Evolutionary conservation across 1,140 invertebrate species (phyloP).

Genomic region (Habropoda laboriosa): DNA sequence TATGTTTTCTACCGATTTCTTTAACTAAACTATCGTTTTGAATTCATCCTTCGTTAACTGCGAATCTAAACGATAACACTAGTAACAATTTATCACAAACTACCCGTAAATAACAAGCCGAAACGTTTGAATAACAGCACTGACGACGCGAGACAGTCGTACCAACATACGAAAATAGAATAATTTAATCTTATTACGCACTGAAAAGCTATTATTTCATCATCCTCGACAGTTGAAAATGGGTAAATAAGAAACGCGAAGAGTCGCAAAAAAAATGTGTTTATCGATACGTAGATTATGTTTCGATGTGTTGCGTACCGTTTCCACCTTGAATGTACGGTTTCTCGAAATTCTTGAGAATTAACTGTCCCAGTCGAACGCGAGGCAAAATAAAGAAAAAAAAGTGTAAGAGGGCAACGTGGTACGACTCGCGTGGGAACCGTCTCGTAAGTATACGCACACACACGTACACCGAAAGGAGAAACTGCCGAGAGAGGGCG

Average conservation of each 20-base stretch:
- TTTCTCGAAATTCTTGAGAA: not conserved
- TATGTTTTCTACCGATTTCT: too few species aligned
- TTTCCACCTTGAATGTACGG: not conserved
- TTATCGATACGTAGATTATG: not conserved
- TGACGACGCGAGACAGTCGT: not conserved
- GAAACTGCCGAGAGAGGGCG: conserved; percentile 48
- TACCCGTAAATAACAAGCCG: too few species aligned
- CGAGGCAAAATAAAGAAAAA: not conserved
- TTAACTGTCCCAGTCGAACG: not conserved
- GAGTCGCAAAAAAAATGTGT: too few species aligned
- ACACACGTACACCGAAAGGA: conserved; percentile 55
- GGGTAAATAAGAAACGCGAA: not conserved
- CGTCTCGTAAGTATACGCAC: conserved; percentile 57
- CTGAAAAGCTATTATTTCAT: not conserved
- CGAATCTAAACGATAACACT: not conserved
- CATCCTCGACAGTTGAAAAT: not conserved
- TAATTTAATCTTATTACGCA: too few species aligned
- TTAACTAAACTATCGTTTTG: not conserved
- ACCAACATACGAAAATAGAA: not conserved
- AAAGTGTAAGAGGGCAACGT: conserved; percentile 41
- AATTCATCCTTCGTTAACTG: not conserved
- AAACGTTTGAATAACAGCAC: not conserved
- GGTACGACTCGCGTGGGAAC: conserved; percentile 45
- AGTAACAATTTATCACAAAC: not conserved
- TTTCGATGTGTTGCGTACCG: not conserved